Evolutionary conservation across 1,140 invertebrate species (phyloP).

Genomic region (Tigriopus japonicus): DNA sequence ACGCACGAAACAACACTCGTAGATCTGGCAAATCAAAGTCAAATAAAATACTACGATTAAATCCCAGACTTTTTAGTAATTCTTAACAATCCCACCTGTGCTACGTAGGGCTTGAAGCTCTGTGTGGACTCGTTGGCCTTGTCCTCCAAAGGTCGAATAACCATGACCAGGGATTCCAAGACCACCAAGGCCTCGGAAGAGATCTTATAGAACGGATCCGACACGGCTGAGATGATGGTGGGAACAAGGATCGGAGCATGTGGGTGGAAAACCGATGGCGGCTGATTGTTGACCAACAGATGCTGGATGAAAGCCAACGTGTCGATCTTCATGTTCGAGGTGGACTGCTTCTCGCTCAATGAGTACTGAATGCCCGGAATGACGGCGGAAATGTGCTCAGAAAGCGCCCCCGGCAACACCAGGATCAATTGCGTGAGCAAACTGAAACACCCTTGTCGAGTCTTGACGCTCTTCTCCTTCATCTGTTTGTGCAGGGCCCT

Average conservation of each 20-base stretch:
- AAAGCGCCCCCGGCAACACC: slow-evolving; percentile 69
- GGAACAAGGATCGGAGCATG: slow-evolving; percentile 68
- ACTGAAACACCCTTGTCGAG: slow-evolving; percentile 74
- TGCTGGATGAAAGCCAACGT: slow-evolving; percentile 80
- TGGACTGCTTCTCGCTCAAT: slow-evolving; percentile 75
- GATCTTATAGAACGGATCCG: slow-evolving; percentile 95
- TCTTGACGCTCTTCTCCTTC: slow-evolving; percentile 82
- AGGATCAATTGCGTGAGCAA: slow-evolving; percentile 73
- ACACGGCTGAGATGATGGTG: slow-evolving; percentile 64
- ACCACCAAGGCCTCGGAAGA: slow-evolving; percentile 83
- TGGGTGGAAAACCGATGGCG: slow-evolving; percentile 49
- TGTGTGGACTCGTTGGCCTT: slow-evolving; percentile 30
- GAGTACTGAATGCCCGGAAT: slow-evolving; percentile 81
- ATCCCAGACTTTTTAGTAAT: no score
- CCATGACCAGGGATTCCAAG: slow-evolving; percentile 80
- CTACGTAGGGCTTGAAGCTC: slow-evolving; percentile 51
- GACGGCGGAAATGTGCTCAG: slow-evolving; percentile 59
- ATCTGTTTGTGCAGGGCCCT: slow-evolving; percentile 73
- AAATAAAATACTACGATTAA: no score
- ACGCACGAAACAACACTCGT: slow-evolving; percentile 58
- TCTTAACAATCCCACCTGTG: no score
- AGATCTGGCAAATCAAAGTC: slow-evolving; percentile 57
- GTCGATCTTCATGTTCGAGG: slow-evolving; percentile 97
- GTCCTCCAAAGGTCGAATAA: slow-evolving; percentile 60
- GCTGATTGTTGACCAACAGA: slow-evolving; percentile 56